A percentile compares a stretch with the other conserved stretches of the same genome.
phyloP scores from a whole-genome alignment of 2,888 invertebrate species.

The Ceramica pisi region DNA sequence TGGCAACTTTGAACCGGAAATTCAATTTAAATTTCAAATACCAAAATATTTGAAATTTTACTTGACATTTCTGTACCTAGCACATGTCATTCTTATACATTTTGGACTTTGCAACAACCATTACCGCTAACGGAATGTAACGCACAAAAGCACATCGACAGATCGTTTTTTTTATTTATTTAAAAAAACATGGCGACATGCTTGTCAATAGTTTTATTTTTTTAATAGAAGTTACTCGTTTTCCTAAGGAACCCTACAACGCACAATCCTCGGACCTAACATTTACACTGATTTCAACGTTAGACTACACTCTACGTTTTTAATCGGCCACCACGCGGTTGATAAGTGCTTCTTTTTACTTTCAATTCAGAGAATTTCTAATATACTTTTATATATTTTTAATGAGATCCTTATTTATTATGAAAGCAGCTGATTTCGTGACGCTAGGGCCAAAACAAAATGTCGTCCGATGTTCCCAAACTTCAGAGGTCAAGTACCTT shows the following conservation, averaged over 20 bases:
- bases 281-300: conserved; percentile 54
- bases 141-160: no score
- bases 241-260: conserved; percentile 56
- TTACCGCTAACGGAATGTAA: no score
- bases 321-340: conserved; percentile 32
- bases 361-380: conserved; percentile 13
- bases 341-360: conserved; percentile 6
- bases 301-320: conserved; percentile 34
- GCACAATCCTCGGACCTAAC: conserved; percentile 61
- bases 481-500: conserved; percentile 28
- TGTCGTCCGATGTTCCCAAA: conserved; percentile 20
- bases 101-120: no score
- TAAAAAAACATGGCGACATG: no score
- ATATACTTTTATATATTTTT: conserved; percentile 20
- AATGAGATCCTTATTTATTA: conserved; percentile 37
- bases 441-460: conserved; percentile 36
- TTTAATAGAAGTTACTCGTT: not conserved
- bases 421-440: conserved; percentile 18
- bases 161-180: no score
- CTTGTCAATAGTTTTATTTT: no score
- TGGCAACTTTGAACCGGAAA: no score
- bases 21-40: no score
- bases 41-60: no score
- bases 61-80: no score
- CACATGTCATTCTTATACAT: no score